Conservation (phyloP, 2,888 invertebrate genomes). For the Exocentrus adspersus region DNA sequence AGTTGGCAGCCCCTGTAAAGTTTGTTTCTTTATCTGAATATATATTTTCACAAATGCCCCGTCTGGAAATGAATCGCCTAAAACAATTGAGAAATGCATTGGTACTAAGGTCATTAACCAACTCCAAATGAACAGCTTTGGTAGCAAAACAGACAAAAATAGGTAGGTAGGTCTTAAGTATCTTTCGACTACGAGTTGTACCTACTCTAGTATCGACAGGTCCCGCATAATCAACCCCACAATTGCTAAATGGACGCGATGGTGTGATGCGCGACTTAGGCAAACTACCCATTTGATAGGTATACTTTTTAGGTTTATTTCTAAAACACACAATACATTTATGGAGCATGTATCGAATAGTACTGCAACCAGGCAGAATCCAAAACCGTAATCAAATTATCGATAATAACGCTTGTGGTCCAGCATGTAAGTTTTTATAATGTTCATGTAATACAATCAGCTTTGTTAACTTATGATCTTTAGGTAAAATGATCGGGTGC, state of each 20-base stretch:
- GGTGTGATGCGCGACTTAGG: conserved; percentile 24
- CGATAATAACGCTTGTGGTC: conserved; percentile 23
- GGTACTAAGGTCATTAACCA: conserved; percentile 37
- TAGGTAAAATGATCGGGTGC: conserved; percentile 1
- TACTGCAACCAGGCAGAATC: conserved; percentile 18
- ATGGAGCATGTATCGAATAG: conserved; percentile 11
- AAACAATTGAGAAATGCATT: conserved; percentile 35
- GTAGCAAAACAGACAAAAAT: conserved; percentile 42
- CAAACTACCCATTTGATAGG: conserved; percentile 21
- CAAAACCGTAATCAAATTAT: conserved; percentile 27
- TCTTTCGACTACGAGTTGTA: conserved; percentile 32
- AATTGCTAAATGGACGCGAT: conserved; percentile 25
- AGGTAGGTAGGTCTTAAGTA: conserved; percentile 39
- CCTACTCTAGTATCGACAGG: conserved; percentile 26
- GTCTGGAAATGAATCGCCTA: not conserved
- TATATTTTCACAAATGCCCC: not conserved
- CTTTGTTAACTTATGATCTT: conserved; percentile 25
- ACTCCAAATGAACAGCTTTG: conserved; percentile 42
- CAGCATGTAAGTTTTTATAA: conserved; percentile 27
- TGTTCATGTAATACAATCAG: conserved; percentile 28
- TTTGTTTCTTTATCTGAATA: not conserved
- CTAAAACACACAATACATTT: not conserved
- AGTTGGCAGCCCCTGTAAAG: not conserved
- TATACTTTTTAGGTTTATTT: conserved; percentile 8
- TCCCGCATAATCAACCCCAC: conserved; percentile 35